phyloP scores from a whole-genome alignment of 2,888 invertebrate species.

The Coenonympha arcania region DNA sequence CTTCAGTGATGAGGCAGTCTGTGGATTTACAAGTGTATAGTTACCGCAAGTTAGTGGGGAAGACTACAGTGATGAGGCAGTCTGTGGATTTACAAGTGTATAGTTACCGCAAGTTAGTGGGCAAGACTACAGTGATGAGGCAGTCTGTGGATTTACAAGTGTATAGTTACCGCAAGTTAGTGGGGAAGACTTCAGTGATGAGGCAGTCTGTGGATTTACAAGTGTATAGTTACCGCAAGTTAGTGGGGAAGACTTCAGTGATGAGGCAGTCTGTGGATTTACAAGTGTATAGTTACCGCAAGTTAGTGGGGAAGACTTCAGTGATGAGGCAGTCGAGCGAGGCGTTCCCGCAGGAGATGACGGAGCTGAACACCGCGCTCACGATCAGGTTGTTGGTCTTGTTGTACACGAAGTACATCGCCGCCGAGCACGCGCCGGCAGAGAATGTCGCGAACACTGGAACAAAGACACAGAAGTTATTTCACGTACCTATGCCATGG shows the following conservation, averaged over 20 bases:
- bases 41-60: too few species aligned
- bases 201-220: neutral
- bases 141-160: neutral
- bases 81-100: too few species aligned
- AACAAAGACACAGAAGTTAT: conserved; percentile 3
- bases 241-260: conserved; percentile 94
- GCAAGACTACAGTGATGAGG: too few species aligned
- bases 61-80: too few species aligned
- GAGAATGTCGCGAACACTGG: conserved; percentile 89
- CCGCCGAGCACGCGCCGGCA: conserved; percentile 86
- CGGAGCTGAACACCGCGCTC: conserved; percentile 88
- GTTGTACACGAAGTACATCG: conserved; percentile 88
- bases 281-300: too few species aligned
- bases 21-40: too few species aligned
- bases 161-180: too few species aligned
- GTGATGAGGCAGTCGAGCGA: conserved; percentile 93
- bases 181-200: too few species aligned
- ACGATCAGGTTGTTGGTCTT: conserved; percentile 87
- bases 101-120: too few species aligned
- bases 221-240: conserved; percentile 88
- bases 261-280: conserved; percentile 95
- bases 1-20: too few species aligned
- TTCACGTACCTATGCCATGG: neutral
- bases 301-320: conserved; percentile 93
- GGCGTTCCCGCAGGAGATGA: conserved; percentile 91